Conservation (phyloP, 2,113 vertebrate species). For the Notechis scutatus region DNA sequence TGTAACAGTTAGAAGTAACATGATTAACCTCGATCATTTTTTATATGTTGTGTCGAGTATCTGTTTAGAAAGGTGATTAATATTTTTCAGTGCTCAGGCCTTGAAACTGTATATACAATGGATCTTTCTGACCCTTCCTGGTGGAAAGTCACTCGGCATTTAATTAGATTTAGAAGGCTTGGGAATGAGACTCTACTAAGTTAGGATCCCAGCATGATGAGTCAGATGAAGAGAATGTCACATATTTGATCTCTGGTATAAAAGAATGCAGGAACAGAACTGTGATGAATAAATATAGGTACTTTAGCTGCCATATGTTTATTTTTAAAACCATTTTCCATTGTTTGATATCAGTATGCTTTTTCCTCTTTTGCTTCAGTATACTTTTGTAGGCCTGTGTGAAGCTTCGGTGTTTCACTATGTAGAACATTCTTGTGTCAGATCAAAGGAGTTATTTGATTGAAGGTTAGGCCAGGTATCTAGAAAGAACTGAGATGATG, state of each 20-base stretch:
- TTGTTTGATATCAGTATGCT: neutral
- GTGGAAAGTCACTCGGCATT: neutral
- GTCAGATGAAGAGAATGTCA: neutral
- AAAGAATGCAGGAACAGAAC: neutral
- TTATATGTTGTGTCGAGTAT: neutral
- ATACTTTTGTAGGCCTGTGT: neutral
- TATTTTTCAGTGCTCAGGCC: neutral
- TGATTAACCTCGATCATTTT: constrained; percentile 1
- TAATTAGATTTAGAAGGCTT: neutral
- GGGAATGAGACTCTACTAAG: neutral
- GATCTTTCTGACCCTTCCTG: neutral
- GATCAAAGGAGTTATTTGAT: neutral
- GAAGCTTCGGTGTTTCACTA: neutral
- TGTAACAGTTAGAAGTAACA: neutral
- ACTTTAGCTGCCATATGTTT: neutral
- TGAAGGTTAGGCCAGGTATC: neutral
- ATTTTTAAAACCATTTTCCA: neutral
- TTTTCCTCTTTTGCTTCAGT: neutral
- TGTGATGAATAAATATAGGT: neutral
- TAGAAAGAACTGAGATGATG: neutral
- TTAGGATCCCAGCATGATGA: neutral
- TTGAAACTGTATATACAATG: neutral
- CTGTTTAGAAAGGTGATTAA: constrained; percentile 6
- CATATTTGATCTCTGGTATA: neutral
- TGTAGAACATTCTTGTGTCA: neutral